A percentile compares a stretch with the other conserved stretches of the same genome.
Conservation (phyloP, 2,113 vertebrate genomes). For the Kobus ellipsiprymnus region DNA sequence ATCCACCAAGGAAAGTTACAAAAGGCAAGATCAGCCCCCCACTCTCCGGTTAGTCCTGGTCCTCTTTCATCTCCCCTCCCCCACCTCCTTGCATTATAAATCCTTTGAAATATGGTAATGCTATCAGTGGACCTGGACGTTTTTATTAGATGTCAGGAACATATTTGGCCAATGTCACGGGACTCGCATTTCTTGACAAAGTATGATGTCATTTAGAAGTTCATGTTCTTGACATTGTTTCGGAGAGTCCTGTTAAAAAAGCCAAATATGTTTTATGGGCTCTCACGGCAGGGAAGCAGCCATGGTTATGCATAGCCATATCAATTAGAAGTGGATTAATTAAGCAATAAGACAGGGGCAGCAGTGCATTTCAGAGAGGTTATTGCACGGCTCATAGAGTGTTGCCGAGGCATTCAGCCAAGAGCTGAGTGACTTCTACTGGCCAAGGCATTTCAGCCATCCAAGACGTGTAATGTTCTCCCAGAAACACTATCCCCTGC, state of each 20-base stretch:
- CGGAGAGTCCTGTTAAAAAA: slow-evolving; percentile 35
- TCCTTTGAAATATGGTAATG: slow-evolving; percentile 66
- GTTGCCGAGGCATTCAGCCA: slow-evolving; percentile 51
- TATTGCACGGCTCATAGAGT: slow-evolving; percentile 29
- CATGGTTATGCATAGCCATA: slow-evolving; percentile 37
- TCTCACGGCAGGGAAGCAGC: slow-evolving; percentile 29
- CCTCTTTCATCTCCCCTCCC: neutral
- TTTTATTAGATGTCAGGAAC: slow-evolving; percentile 64
- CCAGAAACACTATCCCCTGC: neutral
- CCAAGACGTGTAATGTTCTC: slow-evolving; percentile 45
- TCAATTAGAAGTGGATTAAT: slow-evolving; percentile 74
- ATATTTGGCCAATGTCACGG: slow-evolving; percentile 53
- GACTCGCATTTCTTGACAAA: slow-evolving; percentile 62
- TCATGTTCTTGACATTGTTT: slow-evolving; percentile 53
- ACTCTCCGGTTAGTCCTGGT: neutral
- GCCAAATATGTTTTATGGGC: slow-evolving; percentile 49
- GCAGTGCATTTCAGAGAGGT: slow-evolving; percentile 56
- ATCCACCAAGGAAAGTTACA: neutral
- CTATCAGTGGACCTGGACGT: slow-evolving; percentile 32
- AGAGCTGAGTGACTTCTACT: slow-evolving; percentile 53
- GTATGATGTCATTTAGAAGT: slow-evolving; percentile 60
- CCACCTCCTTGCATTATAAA: neutral
- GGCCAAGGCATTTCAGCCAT: slow-evolving; percentile 54
- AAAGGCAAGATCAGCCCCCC: neutral
- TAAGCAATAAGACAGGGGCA: slow-evolving; percentile 68